Percentiles rank a stretch among this genome's conserved stretches.
Evolutionary conservation across 2,888 invertebrate species (phyloP).

Genomic region (Melinaea menophilus): DNA sequence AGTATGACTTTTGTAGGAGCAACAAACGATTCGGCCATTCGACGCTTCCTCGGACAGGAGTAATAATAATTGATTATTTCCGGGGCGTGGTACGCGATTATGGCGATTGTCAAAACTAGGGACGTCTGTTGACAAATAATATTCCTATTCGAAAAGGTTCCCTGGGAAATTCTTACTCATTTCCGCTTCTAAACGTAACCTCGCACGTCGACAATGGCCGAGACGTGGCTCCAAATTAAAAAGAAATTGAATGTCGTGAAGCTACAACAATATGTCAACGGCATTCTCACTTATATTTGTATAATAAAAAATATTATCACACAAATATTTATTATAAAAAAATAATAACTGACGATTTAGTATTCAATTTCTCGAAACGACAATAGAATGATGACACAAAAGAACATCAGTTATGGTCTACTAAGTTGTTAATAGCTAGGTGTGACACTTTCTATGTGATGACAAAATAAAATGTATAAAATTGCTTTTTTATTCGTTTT

Average conservation of each 20-base stretch:
- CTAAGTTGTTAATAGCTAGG: slow-evolving; percentile 59
- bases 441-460: slow-evolving; percentile 41
- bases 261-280: slow-evolving; percentile 66
- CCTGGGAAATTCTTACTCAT: slow-evolving; percentile 69
- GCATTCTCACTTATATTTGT: slow-evolving; percentile 22
- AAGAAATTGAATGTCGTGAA: slow-evolving; percentile 64
- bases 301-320: slow-evolving; percentile 5
- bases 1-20: slow-evolving; percentile 66
- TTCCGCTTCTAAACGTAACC: slow-evolving; percentile 69
- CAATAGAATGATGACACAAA: slow-evolving; percentile 9
- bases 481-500: slow-evolving; percentile 15
- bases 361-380: slow-evolving; percentile 10
- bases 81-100: slow-evolving; percentile 64
- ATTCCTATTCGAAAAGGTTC: slow-evolving; percentile 63
- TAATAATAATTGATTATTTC: slow-evolving; percentile 76
- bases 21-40: slow-evolving; percentile 77
- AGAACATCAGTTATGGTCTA: slow-evolving; percentile 14
- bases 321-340: not conserved
- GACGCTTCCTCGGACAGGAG: slow-evolving; percentile 64
- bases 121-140: slow-evolving; percentile 60
- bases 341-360: not conserved
- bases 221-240: slow-evolving; percentile 63
- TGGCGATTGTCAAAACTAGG: slow-evolving; percentile 54
- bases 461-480: slow-evolving; percentile 46
- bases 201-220: slow-evolving; percentile 58